Evolutionary conservation across 2,797 vertebrate genomes (phyloP).

Genomic region (Anabacerthia variegaticeps): DNA sequence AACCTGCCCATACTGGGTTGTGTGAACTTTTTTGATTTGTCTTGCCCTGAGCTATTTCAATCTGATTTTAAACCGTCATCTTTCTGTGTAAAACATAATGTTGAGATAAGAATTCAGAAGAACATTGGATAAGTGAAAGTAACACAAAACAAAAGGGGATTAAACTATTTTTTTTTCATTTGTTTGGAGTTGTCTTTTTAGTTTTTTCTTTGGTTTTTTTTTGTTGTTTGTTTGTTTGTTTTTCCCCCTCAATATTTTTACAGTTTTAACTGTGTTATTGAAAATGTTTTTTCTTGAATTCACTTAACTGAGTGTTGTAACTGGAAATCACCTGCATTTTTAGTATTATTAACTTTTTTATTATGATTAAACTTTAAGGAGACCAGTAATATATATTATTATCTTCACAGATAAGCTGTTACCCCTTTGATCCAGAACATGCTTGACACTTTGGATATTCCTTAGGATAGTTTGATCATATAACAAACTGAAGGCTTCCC

Average conservation of each 20-base stretch:
- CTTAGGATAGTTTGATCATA: neutral
- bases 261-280: neutral
- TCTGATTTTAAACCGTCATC: neutral
- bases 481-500: neutral
- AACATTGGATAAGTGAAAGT: neutral
- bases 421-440: neutral
- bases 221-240: accelerated
- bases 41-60: neutral
- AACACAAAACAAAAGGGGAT: neutral
- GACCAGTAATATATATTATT: neutral
- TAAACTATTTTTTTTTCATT: neutral
- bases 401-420: neutral
- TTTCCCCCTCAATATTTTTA: neutral
- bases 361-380: neutral
- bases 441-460: neutral
- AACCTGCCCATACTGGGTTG: neutral
- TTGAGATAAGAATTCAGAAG: neutral
- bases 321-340: neutral
- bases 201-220: neutral
- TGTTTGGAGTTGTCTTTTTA: accelerated
- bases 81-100: neutral
- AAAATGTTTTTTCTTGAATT: neutral
- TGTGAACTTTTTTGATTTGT: neutral
- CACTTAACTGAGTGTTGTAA: neutral
- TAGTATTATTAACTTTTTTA: neutral